Conservation (phyloP, 2,113 vertebrate genomes). For the Melanerpes formicivorus region DNA sequence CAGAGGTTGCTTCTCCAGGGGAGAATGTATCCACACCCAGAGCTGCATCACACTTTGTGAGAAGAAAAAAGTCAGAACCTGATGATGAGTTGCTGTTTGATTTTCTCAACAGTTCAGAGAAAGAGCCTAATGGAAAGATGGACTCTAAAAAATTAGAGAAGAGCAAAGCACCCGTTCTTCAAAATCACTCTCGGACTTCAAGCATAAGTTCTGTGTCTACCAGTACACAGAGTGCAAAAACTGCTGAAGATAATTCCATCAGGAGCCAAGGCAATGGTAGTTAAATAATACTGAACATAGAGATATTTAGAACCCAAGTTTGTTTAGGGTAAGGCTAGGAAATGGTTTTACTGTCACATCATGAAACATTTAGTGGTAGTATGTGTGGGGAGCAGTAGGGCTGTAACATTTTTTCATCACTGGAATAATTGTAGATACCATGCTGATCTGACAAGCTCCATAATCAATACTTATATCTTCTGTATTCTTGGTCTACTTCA, state of each 20-base stretch:
- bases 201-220: conserved; percentile 81
- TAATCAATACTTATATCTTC: background rate
- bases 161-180: conserved; percentile 70
- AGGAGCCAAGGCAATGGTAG: conserved; percentile 86
- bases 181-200: conserved; percentile 83
- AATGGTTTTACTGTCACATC: background rate
- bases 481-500: background rate
- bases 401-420: background rate
- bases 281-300: conserved; percentile 49
- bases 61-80: conserved; percentile 90
- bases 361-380: background rate
- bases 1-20: conserved; percentile 35
- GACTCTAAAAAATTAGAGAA: conserved; percentile 83
- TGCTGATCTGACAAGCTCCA: background rate
- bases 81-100: conserved; percentile 96
- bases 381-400: background rate
- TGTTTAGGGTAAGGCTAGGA: conserved; percentile 14
- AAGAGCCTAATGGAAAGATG: conserved; percentile 80
- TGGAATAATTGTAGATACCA: background rate
- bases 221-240: conserved; percentile 77
- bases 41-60: conserved; percentile 87
- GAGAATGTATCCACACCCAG: conserved; percentile 70
- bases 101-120: conserved; percentile 96
- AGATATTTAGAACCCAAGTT: background rate
- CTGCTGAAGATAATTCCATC: conserved; percentile 77